These are phyloP conservation scores for Xiphophorus hellerii DNA, from an alignment of 2,113 vertebrate species.

Conservation along the genomic window DNA sequence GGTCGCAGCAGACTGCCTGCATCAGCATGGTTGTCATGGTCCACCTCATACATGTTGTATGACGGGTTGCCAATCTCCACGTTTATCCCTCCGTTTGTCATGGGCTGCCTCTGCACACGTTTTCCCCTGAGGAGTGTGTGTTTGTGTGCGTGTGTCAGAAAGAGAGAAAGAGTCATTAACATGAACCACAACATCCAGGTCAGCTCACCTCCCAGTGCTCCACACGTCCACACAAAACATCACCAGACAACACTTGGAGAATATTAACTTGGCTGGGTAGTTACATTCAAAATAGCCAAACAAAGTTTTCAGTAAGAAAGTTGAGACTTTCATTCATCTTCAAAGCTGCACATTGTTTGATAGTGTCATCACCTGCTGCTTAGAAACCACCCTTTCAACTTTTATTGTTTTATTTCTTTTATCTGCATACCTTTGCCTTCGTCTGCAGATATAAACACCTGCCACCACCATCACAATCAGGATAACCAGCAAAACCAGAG, in stretches of 20 bases:
- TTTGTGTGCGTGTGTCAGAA: not conserved
- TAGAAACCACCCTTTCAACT: slow-evolving; percentile 9
- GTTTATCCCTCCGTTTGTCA: slow-evolving; percentile 96
- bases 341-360: slow-evolving; percentile 3
- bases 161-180: slow-evolving; percentile 25
- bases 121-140: slow-evolving; percentile 84
- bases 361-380: slow-evolving; percentile 26
- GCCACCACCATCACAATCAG: slow-evolving; percentile 92
- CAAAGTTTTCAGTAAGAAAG: slow-evolving; percentile 21
- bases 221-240: slow-evolving; percentile 20
- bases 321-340: slow-evolving; percentile 25
- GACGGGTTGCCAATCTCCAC: slow-evolving; percentile 99
- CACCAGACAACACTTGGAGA: not conserved
- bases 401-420: slow-evolving; percentile 19
- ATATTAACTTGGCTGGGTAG: not conserved
- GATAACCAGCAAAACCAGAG: slow-evolving; percentile 92
- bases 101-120: slow-evolving; percentile 94
- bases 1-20: slow-evolving; percentile 90
- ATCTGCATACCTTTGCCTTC: slow-evolving; percentile 88
- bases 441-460: slow-evolving; percentile 94
- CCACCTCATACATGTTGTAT: slow-evolving; percentile 99
- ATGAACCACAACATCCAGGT: slow-evolving; percentile 25
- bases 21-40: slow-evolving; percentile 91
- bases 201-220: slow-evolving; percentile 5
- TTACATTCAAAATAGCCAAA: slow-evolving; percentile 11